Evolutionary conservation across 1,140 invertebrate species (phyloP), one percentile per base, ranked within the genome.

Genomic region (Drosophila leontia): DNA sequence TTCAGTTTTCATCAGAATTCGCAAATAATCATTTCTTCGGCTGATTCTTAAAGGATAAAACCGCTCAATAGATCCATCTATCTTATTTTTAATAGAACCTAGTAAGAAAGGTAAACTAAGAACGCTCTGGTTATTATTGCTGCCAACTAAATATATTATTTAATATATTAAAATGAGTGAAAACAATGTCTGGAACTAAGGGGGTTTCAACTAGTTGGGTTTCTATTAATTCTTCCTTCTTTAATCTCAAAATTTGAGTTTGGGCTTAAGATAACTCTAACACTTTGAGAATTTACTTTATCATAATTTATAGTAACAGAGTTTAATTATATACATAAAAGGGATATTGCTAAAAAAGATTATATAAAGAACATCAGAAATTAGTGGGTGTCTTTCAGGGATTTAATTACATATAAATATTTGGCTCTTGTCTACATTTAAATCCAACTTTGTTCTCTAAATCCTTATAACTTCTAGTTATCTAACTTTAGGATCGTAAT

Each of bases 401-500:
- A 17, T 42, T 65, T 29, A 61, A 45, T 45, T 45, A 53, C 29
- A 67, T 32, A 69, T 37, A 69, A 67, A 53, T 69, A 69, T 69
- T 69, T 53, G 61, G 37, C 51, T 69, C 19, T 53, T 69, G 47
- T 37, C 61, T 69, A 53, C 13, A 42, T 23, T 50, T 45, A 51
- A 23, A 67, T 44, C 64, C 61, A 39, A 39, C 47, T 53, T 67
- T 67, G 23, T 45, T 70, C 37, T 7, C 11, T 39, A 19, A 41
- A 13, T 12, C 35, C 32, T 53, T 55, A 55, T 53, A 68, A 57
- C 41, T 69, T 71, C 39, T 56, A 70, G 68, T 71, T 70, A 58
- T 53, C 39, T 70, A 68, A 35, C 19, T 63, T 68, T 68, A 63
- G 64, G 58, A 68, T 68, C 58, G 37, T 50, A 37, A 51, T 53